Evolutionary conservation across 2,113 vertebrate species (phyloP), one percentile per base, ranked within the genome.

Genomic region (Piaya cayana): DNA sequence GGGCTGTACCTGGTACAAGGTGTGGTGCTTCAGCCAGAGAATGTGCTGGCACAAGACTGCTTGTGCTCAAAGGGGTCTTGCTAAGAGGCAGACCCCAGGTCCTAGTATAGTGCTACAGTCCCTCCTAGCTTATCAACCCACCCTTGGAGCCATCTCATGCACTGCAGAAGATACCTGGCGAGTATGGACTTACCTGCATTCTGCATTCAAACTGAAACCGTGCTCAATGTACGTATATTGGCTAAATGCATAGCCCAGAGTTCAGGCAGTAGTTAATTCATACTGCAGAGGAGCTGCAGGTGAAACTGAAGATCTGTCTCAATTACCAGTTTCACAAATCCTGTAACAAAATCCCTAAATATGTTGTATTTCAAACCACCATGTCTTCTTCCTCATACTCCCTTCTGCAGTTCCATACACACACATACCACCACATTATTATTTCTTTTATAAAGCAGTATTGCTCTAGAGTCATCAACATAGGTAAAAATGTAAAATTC

Each of bases 221-320:
- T 27, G n/a, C 22, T 58, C 22, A 39, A 18, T 53, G 34, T 55
- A 78, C 23, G 3, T 34, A 22, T 8, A 68, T 37, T 62, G 36
- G 56, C 49, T n/a, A 55, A 80, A 70, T 52, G 34, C 70, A 17
- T 8, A 92, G 37, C 39, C 29, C 30, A 60, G 49, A 43, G 37
- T 62, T 88, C 72, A 75, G 65, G 62, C 52, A 68, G 43, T 36
- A 22, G 80, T 86, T 90, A 81, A 81, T 62, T 90, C 49, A 45
- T 43, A 59, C 32, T 88, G 91, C 80, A 81, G 91, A 91, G 77
- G 64, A 75, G 36, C 77, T 95, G 86, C 88, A 95, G 89, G 81
- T 92, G 64, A 96, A 47, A 56, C 52, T 29, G 70, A 92, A 50
- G 68, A 86, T 52, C 45, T 63, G 58, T 56, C 56, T 92, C 37